Conservation (phyloP, 2,888 invertebrate genomes). For the Philonicus albiceps region DNA sequence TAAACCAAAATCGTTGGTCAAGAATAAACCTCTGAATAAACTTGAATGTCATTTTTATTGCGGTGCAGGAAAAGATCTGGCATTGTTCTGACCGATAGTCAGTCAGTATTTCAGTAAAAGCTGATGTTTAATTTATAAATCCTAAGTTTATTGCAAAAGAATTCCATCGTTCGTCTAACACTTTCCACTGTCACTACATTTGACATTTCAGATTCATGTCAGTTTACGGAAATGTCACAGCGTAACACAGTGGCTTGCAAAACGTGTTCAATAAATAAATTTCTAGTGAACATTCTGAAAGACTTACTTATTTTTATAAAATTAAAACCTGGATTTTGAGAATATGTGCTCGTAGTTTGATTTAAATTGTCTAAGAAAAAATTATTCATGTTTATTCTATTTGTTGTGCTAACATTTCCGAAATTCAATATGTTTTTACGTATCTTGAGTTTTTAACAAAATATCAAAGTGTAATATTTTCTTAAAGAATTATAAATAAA, state of each 20-base stretch:
- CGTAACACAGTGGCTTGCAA: background rate
- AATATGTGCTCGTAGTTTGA: too few species aligned
- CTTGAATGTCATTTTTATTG: slow-evolving; percentile 2
- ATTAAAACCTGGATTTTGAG: too few species aligned
- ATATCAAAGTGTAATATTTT: too few species aligned
- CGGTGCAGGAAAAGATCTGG: background rate
- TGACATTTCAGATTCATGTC: background rate
- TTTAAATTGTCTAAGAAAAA: too few species aligned
- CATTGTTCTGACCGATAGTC: background rate
- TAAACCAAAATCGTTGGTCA: slow-evolving; percentile 19
- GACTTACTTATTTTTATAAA: too few species aligned
- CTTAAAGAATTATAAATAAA: too few species aligned
- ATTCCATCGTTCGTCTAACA: background rate
- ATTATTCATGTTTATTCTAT: too few species aligned
- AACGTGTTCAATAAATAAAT: background rate
- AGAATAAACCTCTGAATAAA: slow-evolving; percentile 3
- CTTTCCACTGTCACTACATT: background rate
- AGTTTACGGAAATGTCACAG: background rate
- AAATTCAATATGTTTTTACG: too few species aligned
- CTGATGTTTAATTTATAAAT: background rate
- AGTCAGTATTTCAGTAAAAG: background rate
- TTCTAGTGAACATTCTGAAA: background rate
- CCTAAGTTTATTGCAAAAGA: background rate
- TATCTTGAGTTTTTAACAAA: too few species aligned
- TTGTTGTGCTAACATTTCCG: too few species aligned